Conservation (phyloP, 1,140 invertebrate genomes). For the Zaprionus kolodkinae region DNA sequence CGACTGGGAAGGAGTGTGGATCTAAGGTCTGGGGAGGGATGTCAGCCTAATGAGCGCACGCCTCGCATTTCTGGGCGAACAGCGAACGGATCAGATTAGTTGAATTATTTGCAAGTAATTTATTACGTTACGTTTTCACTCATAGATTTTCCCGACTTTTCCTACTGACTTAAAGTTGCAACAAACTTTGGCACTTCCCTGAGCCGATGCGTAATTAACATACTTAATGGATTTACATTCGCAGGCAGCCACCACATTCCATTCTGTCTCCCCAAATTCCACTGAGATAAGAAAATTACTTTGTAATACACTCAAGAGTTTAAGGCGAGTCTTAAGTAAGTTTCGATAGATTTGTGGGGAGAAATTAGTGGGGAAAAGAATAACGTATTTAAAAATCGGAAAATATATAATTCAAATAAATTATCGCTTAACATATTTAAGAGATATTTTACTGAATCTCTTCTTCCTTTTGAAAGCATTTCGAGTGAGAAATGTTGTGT, state of each 20-base stretch:
- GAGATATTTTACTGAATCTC: neutral
- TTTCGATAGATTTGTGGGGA: neutral
- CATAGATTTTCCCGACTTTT: slow-evolving; percentile 32
- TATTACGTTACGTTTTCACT: slow-evolving; percentile 63
- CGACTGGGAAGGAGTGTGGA: neutral
- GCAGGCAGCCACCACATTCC: slow-evolving; percentile 29
- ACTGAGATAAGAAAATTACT: neutral
- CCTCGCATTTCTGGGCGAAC: slow-evolving; percentile 59
- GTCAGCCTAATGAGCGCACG: slow-evolving; percentile 68
- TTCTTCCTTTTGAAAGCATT: too few relatives aligned
- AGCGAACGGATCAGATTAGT: slow-evolving; percentile 63
- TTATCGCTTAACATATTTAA: too few relatives aligned
- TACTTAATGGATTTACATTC: slow-evolving; percentile 75
- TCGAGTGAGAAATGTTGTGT: too few relatives aligned
- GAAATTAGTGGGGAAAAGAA: neutral
- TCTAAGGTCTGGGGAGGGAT: too few relatives aligned
- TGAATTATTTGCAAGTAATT: slow-evolving; percentile 82
- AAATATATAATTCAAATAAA: too few relatives aligned
- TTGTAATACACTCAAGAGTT: neutral
- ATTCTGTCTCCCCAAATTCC: neutral
- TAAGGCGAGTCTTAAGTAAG: neutral
- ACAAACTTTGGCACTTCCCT: slow-evolving; percentile 24
- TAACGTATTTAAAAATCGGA: too few relatives aligned
- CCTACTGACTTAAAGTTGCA: slow-evolving; percentile 33
- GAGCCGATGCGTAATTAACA: slow-evolving; percentile 67